These are phyloP conservation scores for Eupithecia vulgata DNA, from an alignment of 2,888 invertebrate species.

Conservation along the genomic window DNA sequence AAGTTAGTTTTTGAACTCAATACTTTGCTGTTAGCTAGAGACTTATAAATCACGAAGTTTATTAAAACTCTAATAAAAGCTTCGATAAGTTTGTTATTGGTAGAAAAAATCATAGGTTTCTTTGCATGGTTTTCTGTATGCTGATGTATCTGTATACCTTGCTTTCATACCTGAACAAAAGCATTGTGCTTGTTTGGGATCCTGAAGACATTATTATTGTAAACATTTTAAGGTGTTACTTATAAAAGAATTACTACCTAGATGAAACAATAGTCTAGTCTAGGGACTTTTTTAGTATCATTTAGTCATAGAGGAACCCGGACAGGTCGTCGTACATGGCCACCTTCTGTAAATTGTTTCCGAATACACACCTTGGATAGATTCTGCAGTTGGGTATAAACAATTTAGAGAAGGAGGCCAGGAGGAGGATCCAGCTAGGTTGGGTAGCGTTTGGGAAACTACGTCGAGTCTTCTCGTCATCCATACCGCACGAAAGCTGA, in stretches of 20 bases:
- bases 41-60: slow-evolving; percentile 8
- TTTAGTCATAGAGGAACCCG: too few relatives aligned
- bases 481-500: too few relatives aligned
- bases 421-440: too few relatives aligned
- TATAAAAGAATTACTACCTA: neutral
- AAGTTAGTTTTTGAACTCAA: slow-evolving; percentile 27
- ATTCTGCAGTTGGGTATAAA: too few relatives aligned
- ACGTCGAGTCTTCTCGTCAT: too few relatives aligned
- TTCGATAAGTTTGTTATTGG: neutral
- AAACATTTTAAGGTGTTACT: neutral
- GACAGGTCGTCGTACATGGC: too few relatives aligned
- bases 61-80: neutral
- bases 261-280: too few relatives aligned
- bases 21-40: slow-evolving; percentile 15
- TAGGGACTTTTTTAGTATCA: too few relatives aligned
- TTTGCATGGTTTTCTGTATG: neutral
- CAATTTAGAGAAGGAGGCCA: too few relatives aligned
- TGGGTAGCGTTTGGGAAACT: too few relatives aligned
- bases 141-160: neutral
- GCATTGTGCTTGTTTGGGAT: neutral
- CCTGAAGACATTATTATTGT: neutral
- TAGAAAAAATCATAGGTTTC: neutral
- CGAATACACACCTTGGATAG: too few relatives aligned
- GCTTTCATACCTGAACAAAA: neutral
- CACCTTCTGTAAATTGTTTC: too few relatives aligned